A percentile compares a stretch with the other conserved stretches of the same genome.
These are phyloP conservation scores for Dreissena rostriformis DNA, from an alignment of 1,140 invertebrate genomes.

Conservation along the genomic window DNA sequence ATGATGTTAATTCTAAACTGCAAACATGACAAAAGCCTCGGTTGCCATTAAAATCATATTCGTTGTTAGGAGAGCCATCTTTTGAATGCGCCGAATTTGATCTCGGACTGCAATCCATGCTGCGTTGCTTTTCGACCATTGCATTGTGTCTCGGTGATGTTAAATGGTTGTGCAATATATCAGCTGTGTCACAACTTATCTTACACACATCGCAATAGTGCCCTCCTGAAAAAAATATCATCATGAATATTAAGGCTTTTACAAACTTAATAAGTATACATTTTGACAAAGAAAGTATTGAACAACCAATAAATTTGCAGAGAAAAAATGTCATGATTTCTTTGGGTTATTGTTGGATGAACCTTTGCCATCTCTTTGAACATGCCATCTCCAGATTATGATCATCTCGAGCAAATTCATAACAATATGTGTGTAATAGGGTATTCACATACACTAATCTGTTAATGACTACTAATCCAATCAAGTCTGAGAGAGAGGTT, in stretches of 20 bases:
- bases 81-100: background rate
- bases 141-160: conserved; percentile 39
- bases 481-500: too few relatives aligned
- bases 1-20: conserved; percentile 18
- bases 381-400: too few relatives aligned
- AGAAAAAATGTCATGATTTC: background rate
- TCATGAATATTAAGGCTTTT: background rate
- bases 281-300: too few relatives aligned
- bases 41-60: conserved; percentile 27
- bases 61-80: background rate
- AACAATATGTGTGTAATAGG: too few relatives aligned
- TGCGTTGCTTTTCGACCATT: conserved; percentile 25
- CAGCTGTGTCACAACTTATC: conserved; percentile 28
- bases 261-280: too few relatives aligned
- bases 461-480: too few relatives aligned
- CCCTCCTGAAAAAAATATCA: background rate
- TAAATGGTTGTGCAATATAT: background rate
- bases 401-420: too few relatives aligned
- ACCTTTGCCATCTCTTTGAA: too few relatives aligned
- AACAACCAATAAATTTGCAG: background rate
- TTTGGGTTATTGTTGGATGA: too few relatives aligned
- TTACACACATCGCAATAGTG: conserved; percentile 27
- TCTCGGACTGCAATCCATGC: background rate
- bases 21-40: conserved; percentile 28
- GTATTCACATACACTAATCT: too few relatives aligned